Evolutionary conservation across 2,113 vertebrate species (phyloP), one percentile per base, ranked within the genome.

Genomic region (Chamaea fasciata): DNA sequence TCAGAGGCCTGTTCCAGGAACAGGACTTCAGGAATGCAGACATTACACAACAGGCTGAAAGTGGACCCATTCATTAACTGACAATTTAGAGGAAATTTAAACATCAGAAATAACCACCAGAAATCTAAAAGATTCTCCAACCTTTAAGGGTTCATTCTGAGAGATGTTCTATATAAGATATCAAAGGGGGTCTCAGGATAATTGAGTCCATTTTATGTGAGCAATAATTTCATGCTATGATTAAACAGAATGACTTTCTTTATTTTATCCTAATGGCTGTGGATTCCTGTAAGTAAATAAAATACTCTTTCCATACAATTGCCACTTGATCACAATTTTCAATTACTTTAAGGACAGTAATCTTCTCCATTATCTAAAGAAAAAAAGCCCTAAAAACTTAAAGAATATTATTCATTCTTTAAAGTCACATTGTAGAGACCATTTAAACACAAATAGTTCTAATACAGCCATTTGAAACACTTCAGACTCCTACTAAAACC

Each of bases 261-360:
- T 88, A 80, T 90, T 83, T 70, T 59, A 77, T 28, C 35, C 37
- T 86, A 88, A 86, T 75, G 90, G n/a, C 68, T 89, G 49, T 37
- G 42, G 64, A 78, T 95, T 97, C 85, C 90, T 94, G 79, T 86
- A 94, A 95, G 90, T 86, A 96, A 96, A 95, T 91, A 97, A 94
- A 92, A 89, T 57, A 94, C 3, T 73, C 21, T 90, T 91, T 85
- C 50, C 50, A 21, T 68, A 80, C 35, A 74, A 50, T 22, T 85
- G n/a, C 44, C 74, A 73, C 16, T 73, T 41, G 15, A 90, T 81
- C 47, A 59, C 88, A 86, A 78, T 47, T 89, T 90, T 64, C 37
- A 76, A 52, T 70, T 86, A 80, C 50, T 76, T 76, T 67, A 15
- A 70, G 35, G 19, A 80, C 11, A 76, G 67, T 52, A 76, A 17